Base-by-base conservation (phyloP, 2,888 invertebrate genomes). In the Ormyrus pomaceus region DNA sequence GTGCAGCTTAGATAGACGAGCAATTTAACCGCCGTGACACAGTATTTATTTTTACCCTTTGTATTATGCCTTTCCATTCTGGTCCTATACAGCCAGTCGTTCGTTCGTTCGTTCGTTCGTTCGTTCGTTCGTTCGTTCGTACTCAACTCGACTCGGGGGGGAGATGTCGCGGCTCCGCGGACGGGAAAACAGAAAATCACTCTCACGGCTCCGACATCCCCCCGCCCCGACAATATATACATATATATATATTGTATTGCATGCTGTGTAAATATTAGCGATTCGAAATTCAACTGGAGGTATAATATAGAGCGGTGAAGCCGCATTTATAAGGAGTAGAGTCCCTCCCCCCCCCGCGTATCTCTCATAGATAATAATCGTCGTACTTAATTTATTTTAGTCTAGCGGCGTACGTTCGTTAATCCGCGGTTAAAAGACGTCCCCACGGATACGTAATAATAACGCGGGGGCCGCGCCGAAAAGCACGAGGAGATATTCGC, bases 351-450 rank as follows among this genome's bases (percentile, higher is more conserved):
- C 19, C 19, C 19, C 83, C 83, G 84, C 84, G 85, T 83, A 74
- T 84, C 19, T 19, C 19, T 19, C 19, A 78, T 86, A 85, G 85
- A 19, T 19, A 82, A 82, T 86, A 85, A 85, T 86, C 85, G 85
- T 86, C 85, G 88, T 88, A 88, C 88, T 88, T 88, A 89, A 88
- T 88, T 88, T 87, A 88, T 88, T 88, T 84, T 87, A 86, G 19
- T 19, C 19, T 19, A 19, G 19, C 19, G 19, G 19, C 19, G 19
- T 19, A 71, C 78, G 76, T 83, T 82, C 81, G 77, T 79, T 82
- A 77, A 81, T 82, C 73, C 74, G 80, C 81, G 82, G n/a, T 48
- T 64, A 3, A 64, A 50, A n/a, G 11, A 65, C 19, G 9, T 19
- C 50, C 19, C 53, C 10, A 53, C 10, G 10, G 10, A 53, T 7